Base-by-base conservation (phyloP, 1,140 invertebrate genomes). In the Teleogryllus occipitalis region DNA sequence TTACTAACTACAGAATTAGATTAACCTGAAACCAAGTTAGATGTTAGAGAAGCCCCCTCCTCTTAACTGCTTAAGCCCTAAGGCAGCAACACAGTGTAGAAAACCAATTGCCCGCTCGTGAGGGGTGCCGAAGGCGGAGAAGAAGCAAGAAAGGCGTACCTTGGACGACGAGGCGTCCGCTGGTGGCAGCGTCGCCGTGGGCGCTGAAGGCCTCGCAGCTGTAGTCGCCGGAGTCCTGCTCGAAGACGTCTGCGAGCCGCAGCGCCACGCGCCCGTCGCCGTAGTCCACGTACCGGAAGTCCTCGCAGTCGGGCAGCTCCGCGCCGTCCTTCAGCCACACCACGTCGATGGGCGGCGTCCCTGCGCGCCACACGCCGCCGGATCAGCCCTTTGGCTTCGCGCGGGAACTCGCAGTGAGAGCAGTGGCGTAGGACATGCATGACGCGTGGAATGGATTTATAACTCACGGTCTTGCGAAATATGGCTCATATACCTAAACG, bases 151-250 rank as follows among this genome's bases (percentile, higher is more conserved):
- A 10, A 8, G 21, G 10, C 14, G 54, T 47, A 79, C 78, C 78
- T 79, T 39, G 46, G 39, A 79, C 78, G 7, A 10, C 2, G 6
- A 79, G 7, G 47, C 18, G 82, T 18, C 88, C 89, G 79, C 84
- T 87, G 18, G 88, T 89, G n/a, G 87, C 86, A 0, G 88, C 87
- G 79, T 90, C 88, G 7, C 91, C 91, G 82, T 87, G 88, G 47
- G 85, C 80, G 82, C 91, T 92, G 80, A 87, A 88, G 7, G 91
- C 90, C 81, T 90, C 88, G 82, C 93, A 94, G 79, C 88, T 88
- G 83, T 95, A 95, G 74, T 89, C 86, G n/a, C 93, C 94, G 49
- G 89, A 88, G 85, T 95, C 93, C 82, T 92, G 88, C 27, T 88
- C 84, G 82, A 90, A 91, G 49, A 90, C 88, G 82, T 95, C 90